phyloP scores from a whole-genome alignment of 2,113 vertebrate genomes.

The Platichthys flesus region DNA sequence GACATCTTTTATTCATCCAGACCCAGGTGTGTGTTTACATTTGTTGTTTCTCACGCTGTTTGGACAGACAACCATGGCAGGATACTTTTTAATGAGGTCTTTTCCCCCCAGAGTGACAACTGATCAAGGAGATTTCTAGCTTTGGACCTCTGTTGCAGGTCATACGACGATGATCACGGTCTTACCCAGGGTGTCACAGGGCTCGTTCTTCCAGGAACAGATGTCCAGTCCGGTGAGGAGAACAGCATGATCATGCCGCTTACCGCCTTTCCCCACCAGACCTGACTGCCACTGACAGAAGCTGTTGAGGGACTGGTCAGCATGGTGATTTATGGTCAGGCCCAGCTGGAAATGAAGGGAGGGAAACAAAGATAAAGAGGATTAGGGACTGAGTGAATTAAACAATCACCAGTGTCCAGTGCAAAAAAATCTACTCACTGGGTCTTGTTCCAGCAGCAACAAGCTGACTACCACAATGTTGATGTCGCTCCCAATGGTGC shows the following conservation, averaged over 20 bases:
- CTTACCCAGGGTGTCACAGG: constrained; percentile 96
- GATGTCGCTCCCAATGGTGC: constrained; percentile 96
- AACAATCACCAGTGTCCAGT: neutral
- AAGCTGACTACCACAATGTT: constrained; percentile 96
- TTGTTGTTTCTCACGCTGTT: constrained; percentile 1
- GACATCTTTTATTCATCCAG: neutral
- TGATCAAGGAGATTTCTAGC: neutral
- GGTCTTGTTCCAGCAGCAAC: constrained; percentile 94
- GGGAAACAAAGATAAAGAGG: neutral
- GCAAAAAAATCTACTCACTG: constrained; percentile 83
- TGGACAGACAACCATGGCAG: neutral
- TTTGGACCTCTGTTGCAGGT: neutral
- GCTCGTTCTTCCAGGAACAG: constrained; percentile 99
- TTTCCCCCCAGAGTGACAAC: neutral
- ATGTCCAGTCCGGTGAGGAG: constrained; percentile 97
- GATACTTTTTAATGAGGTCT: constrained; percentile 10
- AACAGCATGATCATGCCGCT: constrained; percentile 95
- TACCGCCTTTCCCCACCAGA: constrained; percentile 91
- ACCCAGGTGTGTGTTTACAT: neutral
- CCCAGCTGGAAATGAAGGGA: constrained; percentile 83
- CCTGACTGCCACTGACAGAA: constrained; percentile 99
- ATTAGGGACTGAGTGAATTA: neutral
- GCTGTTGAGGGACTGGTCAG: constrained; percentile 96
- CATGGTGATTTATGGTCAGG: constrained; percentile 92
- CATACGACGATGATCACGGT: neutral